Evolutionary conservation across 2,113 vertebrate genomes (phyloP).

Genomic region (human): DNA sequence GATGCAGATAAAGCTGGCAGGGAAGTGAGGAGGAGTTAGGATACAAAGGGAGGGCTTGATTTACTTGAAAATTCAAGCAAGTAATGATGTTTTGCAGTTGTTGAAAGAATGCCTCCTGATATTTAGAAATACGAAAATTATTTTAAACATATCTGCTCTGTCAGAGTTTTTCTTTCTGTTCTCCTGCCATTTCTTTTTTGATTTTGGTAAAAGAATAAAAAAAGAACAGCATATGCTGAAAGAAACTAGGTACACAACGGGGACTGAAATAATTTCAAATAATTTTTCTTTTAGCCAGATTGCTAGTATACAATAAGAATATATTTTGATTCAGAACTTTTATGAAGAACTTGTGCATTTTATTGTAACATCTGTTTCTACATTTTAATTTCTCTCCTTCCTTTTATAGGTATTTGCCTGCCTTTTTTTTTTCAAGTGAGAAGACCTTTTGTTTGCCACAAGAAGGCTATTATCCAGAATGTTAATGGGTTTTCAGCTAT

Average conservation of each 20-base stretch:
- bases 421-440: slow-evolving; percentile 67
- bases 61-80: slow-evolving; percentile 43
- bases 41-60: neutral
- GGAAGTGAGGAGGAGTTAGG: neutral
- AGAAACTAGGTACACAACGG: slow-evolving; percentile 50
- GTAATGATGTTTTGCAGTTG: neutral
- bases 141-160: neutral
- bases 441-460: slow-evolving; percentile 78
- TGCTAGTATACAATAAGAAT: slow-evolving; percentile 53
- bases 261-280: slow-evolving; percentile 51
- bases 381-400: slow-evolving; percentile 73
- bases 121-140: slow-evolving; percentile 42
- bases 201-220: slow-evolving; percentile 52
- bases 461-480: slow-evolving; percentile 68
- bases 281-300: slow-evolving; percentile 56
- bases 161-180: neutral
- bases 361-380: slow-evolving; percentile 70
- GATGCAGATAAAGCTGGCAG: neutral
- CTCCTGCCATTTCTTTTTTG: neutral
- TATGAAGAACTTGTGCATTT: slow-evolving; percentile 61
- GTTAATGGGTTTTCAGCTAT: slow-evolving; percentile 80
- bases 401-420: slow-evolving; percentile 71
- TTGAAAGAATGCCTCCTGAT: slow-evolving; percentile 1
- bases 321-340: slow-evolving; percentile 62
- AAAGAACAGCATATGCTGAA: slow-evolving; percentile 30